A percentile compares a stretch with the other conserved stretches of the same genome.
Conservation (phyloP, 2,797 vertebrate species). For the Coracias cyanogaster region DNA sequence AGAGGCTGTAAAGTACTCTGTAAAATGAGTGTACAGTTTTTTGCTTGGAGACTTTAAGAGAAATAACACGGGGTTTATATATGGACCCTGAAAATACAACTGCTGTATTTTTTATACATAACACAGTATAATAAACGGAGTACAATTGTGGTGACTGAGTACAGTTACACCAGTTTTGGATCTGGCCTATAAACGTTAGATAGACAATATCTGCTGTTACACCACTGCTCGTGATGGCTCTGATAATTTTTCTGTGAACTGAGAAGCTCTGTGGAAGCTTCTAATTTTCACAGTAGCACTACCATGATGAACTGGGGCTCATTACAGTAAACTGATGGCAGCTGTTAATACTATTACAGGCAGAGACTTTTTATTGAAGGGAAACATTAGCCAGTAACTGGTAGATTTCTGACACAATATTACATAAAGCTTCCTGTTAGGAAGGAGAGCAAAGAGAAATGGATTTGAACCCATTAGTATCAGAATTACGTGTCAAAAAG, state of each 20-base stretch:
- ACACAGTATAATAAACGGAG: neutral
- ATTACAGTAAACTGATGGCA: slow-evolving; percentile 77
- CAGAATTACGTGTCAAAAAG: slow-evolving; percentile 80
- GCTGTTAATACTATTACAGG: slow-evolving; percentile 73
- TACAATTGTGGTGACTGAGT: neutral
- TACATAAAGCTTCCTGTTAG: slow-evolving; percentile 76
- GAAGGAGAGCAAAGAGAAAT: slow-evolving; percentile 71
- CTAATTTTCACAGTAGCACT: slow-evolving; percentile 66
- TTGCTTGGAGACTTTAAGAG: neutral
- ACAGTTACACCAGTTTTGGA: neutral
- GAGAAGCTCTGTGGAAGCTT: slow-evolving; percentile 51
- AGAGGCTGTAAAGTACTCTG: neutral
- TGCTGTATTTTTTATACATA: neutral
- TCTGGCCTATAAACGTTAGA: neutral
- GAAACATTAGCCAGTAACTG: slow-evolving; percentile 72
- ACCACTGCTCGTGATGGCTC: neutral
- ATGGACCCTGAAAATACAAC: neutral
- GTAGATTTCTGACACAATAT: slow-evolving; percentile 74
- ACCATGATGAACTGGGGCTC: slow-evolving; percentile 63
- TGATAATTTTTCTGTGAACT: slow-evolving; percentile 29
- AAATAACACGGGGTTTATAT: neutral
- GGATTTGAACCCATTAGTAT: slow-evolving; percentile 77
- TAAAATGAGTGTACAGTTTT: neutral
- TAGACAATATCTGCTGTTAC: neutral
- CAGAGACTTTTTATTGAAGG: slow-evolving; percentile 77